Conservation (phyloP, 1,140 invertebrate species). For the Drosophila paulistorum region DNA sequence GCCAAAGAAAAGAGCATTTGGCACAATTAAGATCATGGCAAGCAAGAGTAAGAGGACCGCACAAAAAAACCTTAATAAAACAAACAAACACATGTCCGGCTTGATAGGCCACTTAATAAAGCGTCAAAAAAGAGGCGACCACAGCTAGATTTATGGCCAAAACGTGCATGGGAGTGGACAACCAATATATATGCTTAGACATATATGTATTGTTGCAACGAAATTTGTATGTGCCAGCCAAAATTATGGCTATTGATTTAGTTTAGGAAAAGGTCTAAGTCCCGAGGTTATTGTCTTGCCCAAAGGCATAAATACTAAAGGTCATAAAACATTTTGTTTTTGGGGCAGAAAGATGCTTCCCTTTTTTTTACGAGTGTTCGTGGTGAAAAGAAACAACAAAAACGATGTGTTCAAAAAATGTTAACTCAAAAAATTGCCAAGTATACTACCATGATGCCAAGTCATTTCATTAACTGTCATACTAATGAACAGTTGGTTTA, state of each 20-base stretch:
- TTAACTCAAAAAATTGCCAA: background rate
- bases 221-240: conserved; percentile 56
- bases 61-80: conserved; percentile 2
- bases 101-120: conserved; percentile 57
- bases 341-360: background rate
- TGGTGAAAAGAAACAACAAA: background rate
- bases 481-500: too few species aligned
- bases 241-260: conserved; percentile 76
- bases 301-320: conserved; percentile 46
- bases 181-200: conserved; percentile 31
- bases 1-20: conserved; percentile 23
- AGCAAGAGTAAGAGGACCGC: conserved; percentile 14
- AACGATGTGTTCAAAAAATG: too few species aligned
- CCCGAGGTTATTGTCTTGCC: conserved; percentile 30
- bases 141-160: conserved; percentile 59
- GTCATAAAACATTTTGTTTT: conserved; percentile 40
- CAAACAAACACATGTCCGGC: conserved; percentile 39
- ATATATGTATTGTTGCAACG: conserved; percentile 14
- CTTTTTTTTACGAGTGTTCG: background rate
- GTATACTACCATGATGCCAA: too few species aligned
- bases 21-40: conserved; percentile 16
- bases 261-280: conserved; percentile 12
- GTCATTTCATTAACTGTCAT: too few species aligned
- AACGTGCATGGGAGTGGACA: conserved; percentile 40
- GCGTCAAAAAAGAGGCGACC: conserved; percentile 43